Percentiles rank a stretch among this genome's conserved stretches.
Conservation (phyloP, 2,888 invertebrate genomes). For the Andricus curvator region DNA sequence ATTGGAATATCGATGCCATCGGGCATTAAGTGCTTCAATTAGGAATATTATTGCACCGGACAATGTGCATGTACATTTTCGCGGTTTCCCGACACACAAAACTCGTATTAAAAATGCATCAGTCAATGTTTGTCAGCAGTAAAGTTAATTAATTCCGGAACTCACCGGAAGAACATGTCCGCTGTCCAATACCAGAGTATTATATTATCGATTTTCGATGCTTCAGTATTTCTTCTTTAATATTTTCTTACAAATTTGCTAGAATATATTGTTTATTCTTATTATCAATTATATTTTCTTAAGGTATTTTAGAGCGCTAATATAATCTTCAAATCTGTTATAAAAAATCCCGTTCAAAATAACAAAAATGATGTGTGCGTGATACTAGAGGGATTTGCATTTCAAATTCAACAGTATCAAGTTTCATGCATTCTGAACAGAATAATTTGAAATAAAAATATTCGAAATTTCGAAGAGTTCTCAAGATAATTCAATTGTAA, state of each 20-base stretch:
- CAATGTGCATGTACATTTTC: slow-evolving; percentile 48
- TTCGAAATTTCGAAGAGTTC: too few relatives aligned
- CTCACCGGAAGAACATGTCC: background rate
- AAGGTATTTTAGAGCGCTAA: background rate
- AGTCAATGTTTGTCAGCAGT: slow-evolving; percentile 15
- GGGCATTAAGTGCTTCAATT: slow-evolving; percentile 75
- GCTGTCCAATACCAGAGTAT: background rate
- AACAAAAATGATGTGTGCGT: too few relatives aligned
- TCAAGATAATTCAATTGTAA: too few relatives aligned
- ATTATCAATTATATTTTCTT: too few relatives aligned
- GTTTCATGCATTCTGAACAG: too few relatives aligned
- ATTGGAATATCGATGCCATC: slow-evolving; percentile 76
- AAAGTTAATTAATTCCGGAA: slow-evolving; percentile 8
- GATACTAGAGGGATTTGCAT: too few relatives aligned
- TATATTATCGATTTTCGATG: slow-evolving; percentile 1
- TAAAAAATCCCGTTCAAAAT: too few relatives aligned
- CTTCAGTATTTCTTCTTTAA: background rate
- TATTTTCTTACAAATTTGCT: background rate
- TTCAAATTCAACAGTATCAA: too few relatives aligned
- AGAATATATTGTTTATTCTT: background rate
- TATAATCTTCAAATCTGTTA: too few relatives aligned
- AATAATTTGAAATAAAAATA: too few relatives aligned
- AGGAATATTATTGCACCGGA: slow-evolving; percentile 63
- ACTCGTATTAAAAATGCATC: slow-evolving; percentile 8
- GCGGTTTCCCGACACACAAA: slow-evolving; percentile 49